Evolutionary conservation across 2,888 invertebrate species (phyloP).

Genomic region (Campaea margaritaria): DNA sequence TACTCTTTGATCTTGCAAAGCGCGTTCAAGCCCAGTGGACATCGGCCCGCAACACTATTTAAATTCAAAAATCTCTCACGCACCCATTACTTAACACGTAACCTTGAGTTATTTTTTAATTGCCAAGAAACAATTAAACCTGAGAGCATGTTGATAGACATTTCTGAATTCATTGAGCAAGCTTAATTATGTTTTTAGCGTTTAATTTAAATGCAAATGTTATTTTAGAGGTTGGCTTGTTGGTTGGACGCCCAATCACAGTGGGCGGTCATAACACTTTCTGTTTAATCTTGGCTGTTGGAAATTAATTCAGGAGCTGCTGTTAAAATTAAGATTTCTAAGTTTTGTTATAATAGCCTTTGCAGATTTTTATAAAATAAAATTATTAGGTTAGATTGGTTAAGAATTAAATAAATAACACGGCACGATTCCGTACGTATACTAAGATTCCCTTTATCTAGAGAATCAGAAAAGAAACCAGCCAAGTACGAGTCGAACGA

Average conservation of each 20-base stretch:
- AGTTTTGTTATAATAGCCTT: too few relatives aligned
- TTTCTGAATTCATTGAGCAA: constrained; percentile 46
- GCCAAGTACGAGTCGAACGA: too few relatives aligned
- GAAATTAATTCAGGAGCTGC: background rate
- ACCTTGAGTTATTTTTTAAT: constrained; percentile 70
- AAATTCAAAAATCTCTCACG: constrained; percentile 63
- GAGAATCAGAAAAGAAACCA: too few relatives aligned
- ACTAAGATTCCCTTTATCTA: too few relatives aligned
- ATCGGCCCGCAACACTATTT: constrained; percentile 26
- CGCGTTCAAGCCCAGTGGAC: constrained; percentile 3
- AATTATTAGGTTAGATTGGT: too few relatives aligned
- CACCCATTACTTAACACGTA: constrained; percentile 58
- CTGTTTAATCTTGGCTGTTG: constrained; percentile 1
- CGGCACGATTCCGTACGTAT: too few relatives aligned
- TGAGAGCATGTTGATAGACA: constrained; percentile 41
- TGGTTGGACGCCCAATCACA: constrained; percentile 18
- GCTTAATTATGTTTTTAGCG: constrained; percentile 46
- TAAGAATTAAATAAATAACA: too few relatives aligned
- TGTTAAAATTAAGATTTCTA: too few relatives aligned
- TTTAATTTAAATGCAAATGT: constrained; percentile 43
- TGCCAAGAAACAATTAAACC: constrained; percentile 45
- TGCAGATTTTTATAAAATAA: too few relatives aligned
- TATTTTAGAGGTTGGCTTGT: constrained; percentile 29
- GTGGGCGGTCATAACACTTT: constrained; percentile 13
- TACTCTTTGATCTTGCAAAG: background rate